A percentile compares a stretch with the other conserved stretches of the same genome.
phyloP scores from a whole-genome alignment of 37 sponge, comb jelly and placozoan species.

The Halichondria panicea region DNA sequence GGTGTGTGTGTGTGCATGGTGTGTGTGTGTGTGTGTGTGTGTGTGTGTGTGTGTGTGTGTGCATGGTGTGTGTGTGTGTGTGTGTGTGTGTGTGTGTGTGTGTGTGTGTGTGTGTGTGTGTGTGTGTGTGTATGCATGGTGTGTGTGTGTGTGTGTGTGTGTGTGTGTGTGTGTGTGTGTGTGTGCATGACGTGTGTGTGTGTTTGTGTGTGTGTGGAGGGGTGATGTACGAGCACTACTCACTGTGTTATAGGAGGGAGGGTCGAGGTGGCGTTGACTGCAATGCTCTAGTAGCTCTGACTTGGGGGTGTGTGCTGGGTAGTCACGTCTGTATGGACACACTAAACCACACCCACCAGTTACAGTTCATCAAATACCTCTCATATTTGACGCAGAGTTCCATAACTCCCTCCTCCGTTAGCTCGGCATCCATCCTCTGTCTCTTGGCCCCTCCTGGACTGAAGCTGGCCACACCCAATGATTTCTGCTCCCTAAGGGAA shows the following conservation, averaged over 20 bases:
- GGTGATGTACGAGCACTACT: too few relatives aligned
- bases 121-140: too few relatives aligned
- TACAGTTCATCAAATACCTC: constrained; percentile 17
- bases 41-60: too few relatives aligned
- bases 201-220: too few relatives aligned
- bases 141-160: too few relatives aligned
- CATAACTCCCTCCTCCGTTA: constrained; percentile 67
- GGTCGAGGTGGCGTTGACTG: constrained; percentile 2
- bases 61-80: too few relatives aligned
- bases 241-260: constrained; percentile 11
- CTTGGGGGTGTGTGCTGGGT: constrained; percentile 15
- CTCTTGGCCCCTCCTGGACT: constrained; percentile 35
- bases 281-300: constrained; percentile 15
- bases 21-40: too few relatives aligned
- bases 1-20: too few relatives aligned
- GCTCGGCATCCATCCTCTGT: constrained; percentile 49
- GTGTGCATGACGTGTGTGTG: too few relatives aligned
- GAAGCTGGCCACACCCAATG: constrained; percentile 15
- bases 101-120: too few relatives aligned
- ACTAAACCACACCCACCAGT: background rate
- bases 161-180: too few relatives aligned
- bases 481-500: constrained; percentile 43
- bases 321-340: constrained; percentile 9
- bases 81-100: too few relatives aligned
- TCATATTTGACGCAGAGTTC: constrained; percentile 62